Conservation (phyloP, 2,797 vertebrate genomes). For the Chloroceryle inda region DNA sequence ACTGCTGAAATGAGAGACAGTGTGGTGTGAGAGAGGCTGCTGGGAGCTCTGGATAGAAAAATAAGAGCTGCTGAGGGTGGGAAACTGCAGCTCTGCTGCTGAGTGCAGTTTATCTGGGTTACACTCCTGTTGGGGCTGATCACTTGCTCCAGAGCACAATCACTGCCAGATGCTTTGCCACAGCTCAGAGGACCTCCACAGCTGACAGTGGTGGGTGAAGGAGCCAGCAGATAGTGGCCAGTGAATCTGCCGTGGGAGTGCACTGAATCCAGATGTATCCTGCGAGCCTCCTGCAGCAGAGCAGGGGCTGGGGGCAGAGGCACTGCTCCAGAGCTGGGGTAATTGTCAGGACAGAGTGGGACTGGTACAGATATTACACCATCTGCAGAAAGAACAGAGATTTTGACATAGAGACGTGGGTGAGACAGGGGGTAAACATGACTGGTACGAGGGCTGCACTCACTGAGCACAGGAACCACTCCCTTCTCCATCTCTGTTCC, state of each 20-base stretch:
- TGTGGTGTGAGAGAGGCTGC: neutral
- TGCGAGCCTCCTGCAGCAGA: neutral
- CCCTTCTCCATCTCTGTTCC: neutral
- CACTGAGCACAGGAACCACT: neutral
- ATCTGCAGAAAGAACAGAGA: neutral
- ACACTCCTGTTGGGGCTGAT: neutral
- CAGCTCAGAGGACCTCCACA: neutral
- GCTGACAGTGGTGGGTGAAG: neutral
- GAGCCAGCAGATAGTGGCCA: neutral
- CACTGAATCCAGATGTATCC: neutral
- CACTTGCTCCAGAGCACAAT: neutral
- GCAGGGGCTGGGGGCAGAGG: neutral
- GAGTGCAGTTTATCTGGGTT: neutral
- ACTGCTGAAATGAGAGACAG: neutral
- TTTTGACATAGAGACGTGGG: neutral
- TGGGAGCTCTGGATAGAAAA: neutral
- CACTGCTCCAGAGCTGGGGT: neutral
- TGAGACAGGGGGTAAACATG: neutral
- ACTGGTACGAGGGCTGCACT: neutral
- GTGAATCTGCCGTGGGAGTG: neutral
- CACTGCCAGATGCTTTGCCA: neutral
- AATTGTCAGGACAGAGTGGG: neutral
- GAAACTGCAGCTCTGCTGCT: neutral
- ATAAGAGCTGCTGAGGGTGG: fast-evolving
- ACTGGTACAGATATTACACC: neutral